A percentile compares a stretch with the other conserved stretches of the same genome.
Conservation (phyloP, 2,888 invertebrate species). For the Cryptocephalus primarius region DNA sequence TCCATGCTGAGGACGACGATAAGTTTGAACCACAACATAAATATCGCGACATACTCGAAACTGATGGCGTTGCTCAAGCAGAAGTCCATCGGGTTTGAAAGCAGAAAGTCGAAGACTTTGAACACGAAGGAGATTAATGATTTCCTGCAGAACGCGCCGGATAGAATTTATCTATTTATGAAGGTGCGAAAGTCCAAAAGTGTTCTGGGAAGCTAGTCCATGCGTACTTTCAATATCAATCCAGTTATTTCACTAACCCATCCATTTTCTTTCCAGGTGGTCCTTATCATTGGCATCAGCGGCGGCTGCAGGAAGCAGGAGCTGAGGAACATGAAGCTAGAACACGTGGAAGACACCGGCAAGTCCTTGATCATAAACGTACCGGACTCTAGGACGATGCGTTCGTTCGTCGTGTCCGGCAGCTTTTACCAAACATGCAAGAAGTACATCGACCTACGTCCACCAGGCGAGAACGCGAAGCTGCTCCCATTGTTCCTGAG, state of each 20-base stretch:
- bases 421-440: slow-evolving; percentile 8
- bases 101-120: background rate
- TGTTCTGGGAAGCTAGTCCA: too few relatives aligned
- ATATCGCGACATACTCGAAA: background rate
- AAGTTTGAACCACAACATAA: slow-evolving; percentile 2
- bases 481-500: slow-evolving; percentile 9
- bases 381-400: slow-evolving; percentile 7
- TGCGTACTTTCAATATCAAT: too few relatives aligned
- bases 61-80: background rate
- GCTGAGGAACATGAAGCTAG: background rate
- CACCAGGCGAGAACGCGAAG: background rate
- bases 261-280: background rate
- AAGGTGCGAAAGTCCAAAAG: too few relatives aligned
- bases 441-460: slow-evolving; percentile 9
- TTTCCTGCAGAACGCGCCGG: slow-evolving; percentile 1
- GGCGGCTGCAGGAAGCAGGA: slow-evolving; percentile 2
- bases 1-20: slow-evolving; percentile 2
- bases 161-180: background rate
- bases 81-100: slow-evolving; percentile 1
- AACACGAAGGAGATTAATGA: background rate
- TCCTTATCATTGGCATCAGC: slow-evolving; percentile 1
- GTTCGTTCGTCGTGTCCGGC: slow-evolving; percentile 10
- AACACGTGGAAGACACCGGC: slow-evolving; percentile 3
- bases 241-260: too few relatives aligned
- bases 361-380: slow-evolving; percentile 8